phyloP scores from a whole-genome alignment of 2,888 invertebrate genomes.

The Rhingia rostrata region DNA sequence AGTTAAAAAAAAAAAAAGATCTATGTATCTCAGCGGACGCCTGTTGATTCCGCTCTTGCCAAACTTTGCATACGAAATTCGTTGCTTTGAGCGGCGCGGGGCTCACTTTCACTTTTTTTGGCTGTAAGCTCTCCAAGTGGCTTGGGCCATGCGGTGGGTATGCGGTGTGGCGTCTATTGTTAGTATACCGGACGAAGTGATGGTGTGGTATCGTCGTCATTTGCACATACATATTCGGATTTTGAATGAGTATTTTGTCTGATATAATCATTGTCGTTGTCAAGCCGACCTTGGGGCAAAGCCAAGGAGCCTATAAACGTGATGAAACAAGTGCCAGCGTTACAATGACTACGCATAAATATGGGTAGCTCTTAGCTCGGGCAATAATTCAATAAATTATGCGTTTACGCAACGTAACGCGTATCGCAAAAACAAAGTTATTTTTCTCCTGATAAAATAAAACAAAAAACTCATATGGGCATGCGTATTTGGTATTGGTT shows the following conservation, averaged over 20 bases:
- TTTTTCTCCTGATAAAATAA: background rate
- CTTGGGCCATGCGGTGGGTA: slow-evolving; percentile 1
- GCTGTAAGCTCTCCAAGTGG: slow-evolving; percentile 49
- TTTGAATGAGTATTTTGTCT: slow-evolving; percentile 63
- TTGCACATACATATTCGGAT: slow-evolving; percentile 32
- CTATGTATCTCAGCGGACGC: slow-evolving; percentile 22
- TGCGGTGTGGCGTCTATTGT: slow-evolving; percentile 9
- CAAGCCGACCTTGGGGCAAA: slow-evolving; percentile 67
- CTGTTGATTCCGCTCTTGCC: slow-evolving; percentile 24
- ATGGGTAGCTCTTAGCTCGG: slow-evolving; percentile 39
- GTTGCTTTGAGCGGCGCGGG: slow-evolving; percentile 23
- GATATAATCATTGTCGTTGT: slow-evolving; percentile 57
- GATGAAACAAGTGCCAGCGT: slow-evolving; percentile 61
- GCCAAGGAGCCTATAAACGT: slow-evolving; percentile 72
- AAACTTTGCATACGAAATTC: slow-evolving; percentile 45
- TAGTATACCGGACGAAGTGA: slow-evolving; percentile 1
- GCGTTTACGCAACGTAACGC: slow-evolving; percentile 53
- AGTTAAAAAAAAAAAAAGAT: slow-evolving; percentile 26
- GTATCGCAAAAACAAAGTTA: slow-evolving; percentile 9
- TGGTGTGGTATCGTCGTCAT: slow-evolving; percentile 45
- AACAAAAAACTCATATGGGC: no score
- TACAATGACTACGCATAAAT: slow-evolving; percentile 49
- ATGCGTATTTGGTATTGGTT: background rate
- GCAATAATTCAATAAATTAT: slow-evolving; percentile 66
- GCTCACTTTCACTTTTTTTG: slow-evolving; percentile 71